Evolutionary conservation across 1,140 invertebrate species (phyloP), one percentile per base, ranked within the genome.

Genomic region (Drosophila rufa): DNA sequence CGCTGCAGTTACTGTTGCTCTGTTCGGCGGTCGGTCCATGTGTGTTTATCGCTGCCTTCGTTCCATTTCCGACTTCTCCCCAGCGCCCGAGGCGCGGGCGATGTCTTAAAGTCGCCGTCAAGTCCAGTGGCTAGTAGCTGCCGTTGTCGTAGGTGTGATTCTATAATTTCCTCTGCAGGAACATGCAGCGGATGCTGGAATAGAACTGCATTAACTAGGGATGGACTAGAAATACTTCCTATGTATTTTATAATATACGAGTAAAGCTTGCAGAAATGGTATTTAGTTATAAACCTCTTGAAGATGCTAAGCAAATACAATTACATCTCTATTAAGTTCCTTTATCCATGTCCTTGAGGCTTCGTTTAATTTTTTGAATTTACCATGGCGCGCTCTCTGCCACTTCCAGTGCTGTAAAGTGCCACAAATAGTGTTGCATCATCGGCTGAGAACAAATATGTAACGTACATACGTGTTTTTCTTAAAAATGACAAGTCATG

Each of bases 11-110:
- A 38, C 46, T 60, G 40, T 30, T 27, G 47, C 64, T 48, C 64
- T 27, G n/a, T 47, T 45, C 30, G 40, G 12, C 15, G 11, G 5
- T 51, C 7, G 27, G 15, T 30, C 64, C 55, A 56, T 56, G 27
- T 57, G 60, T 64, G 50, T 22, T 64, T 22, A 33, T 60, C 56
- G 64, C 30, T 64, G 57, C 43, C 17, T 40, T 33, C 45, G 45
- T 66, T 68, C 36, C 60, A 68, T 40, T 68, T 68, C 62, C 62
- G 62, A 65, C 62, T 65, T 36, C 33, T 36, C n/a, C 19, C n/a
- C 40, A 33, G 55, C 9, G 17, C 25, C 51, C 12, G 6, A 57
- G 38, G 50, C 45, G 65, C 62, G 65, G 64, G 65, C 36, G 66
- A 69, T 43, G 62, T 8, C 46, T 61, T 22, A 7, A 27, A 43